phyloP scores from a whole-genome alignment of 2,113 vertebrate species.

The Pao palembangensis region DNA sequence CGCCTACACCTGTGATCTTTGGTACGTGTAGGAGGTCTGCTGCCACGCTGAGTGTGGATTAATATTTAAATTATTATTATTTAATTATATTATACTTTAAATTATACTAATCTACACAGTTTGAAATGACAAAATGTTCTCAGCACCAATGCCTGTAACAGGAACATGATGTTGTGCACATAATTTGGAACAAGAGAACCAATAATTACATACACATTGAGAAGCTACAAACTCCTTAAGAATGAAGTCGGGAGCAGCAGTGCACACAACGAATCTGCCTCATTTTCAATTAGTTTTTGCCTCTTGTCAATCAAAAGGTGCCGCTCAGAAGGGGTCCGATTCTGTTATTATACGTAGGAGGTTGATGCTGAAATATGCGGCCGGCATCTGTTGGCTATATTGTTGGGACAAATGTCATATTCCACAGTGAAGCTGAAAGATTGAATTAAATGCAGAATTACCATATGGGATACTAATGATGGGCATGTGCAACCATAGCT shows the following conservation, averaged over 20 bases:
- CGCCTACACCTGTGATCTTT: not conserved
- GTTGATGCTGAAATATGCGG: conserved; percentile 38
- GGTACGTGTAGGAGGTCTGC: too few species aligned
- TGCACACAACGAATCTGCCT: conserved; percentile 20
- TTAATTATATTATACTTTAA: too few species aligned
- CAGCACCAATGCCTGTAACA: too few species aligned
- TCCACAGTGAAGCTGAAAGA: conserved; percentile 15
- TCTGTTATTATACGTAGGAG: conserved; percentile 32
- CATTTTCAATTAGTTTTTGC: conserved; percentile 43
- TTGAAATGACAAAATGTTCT: too few species aligned
- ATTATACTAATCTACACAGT: too few species aligned
- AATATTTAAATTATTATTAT: too few species aligned
- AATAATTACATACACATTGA: conserved; percentile 1
- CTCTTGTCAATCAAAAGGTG: conserved; percentile 32
- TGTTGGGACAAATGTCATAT: conserved; percentile 38
- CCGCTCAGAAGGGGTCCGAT: conserved; percentile 37
- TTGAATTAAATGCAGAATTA: not conserved
- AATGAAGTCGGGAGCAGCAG: conserved; percentile 9
- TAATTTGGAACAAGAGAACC: too few species aligned
- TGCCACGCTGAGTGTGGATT: too few species aligned
- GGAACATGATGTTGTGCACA: too few species aligned
- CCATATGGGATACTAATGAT: conserved; percentile 1
- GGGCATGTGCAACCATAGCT: not conserved
- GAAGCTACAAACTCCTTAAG: conserved; percentile 2
- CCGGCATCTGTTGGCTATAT: conserved; percentile 38